Evolutionary conservation across 2,113 vertebrate genomes (phyloP), one percentile per base, ranked within the genome.

Genomic region (Lophochroa leadbeateri): DNA sequence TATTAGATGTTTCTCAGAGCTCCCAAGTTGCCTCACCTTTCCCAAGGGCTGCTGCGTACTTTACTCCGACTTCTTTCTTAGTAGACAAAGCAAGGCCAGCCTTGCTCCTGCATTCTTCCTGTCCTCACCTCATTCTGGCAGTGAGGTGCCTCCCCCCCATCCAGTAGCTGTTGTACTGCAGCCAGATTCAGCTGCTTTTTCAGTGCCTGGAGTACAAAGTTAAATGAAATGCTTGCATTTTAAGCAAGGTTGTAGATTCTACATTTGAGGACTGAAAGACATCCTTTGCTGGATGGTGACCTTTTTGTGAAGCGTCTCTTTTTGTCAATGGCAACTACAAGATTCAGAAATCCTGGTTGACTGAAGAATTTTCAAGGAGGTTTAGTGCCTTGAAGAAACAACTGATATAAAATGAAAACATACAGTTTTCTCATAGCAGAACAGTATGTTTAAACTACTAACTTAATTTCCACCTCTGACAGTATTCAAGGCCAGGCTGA

Each of bases 71-170:
- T 33, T 29, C 27, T 72, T 44, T 52, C 25, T 28, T 7, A 29
- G 11, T 6, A 10, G 83, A 27, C 2, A 82, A 71, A 81, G 3
- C 7, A 89, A 81, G 23, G 8, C 8, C 8, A 19, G 21, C 10
- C 3, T 16, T 31, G 11, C 4, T 52, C 8, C 35, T 76, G 11
- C 7, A 68, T 58, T 76, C 43, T 53, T 72, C 17, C 52, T 29
- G 5, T 64, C 21, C 1, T 75, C 2, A 3, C 5, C 11, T 72
- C 19, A 29, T 37, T 67, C 24, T 68, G 17, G 6, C 27, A 76
- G 3, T 28, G 28, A 79, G 4, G 2, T 78, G 8, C 4, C 15
- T 75, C 11, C 10, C 24, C 2, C 5, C 20, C 0, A 0, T 2
- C 17, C 17, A 39, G 39, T n/a, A 37, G 8, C 9, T 87, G 7